Percentiles rank a stretch among this genome's conserved stretches.
phyloP scores from a whole-genome alignment of 2,113 vertebrate genomes.

The Apistogramma diplotaenia region DNA sequence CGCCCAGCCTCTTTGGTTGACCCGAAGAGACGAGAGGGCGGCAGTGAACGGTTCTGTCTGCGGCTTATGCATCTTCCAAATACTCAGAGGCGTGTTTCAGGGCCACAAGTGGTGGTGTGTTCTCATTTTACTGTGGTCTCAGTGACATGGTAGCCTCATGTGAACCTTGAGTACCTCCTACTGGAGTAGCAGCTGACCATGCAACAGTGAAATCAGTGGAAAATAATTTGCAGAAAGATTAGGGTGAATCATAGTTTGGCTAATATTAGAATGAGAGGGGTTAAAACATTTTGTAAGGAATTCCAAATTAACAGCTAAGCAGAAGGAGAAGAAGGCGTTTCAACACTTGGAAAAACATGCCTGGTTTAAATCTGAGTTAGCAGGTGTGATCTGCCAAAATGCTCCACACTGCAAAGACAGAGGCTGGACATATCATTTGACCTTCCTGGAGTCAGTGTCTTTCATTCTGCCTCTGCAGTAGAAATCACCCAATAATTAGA shows the following conservation, averaged over 20 bases:
- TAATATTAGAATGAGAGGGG: not conserved
- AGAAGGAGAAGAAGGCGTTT: not conserved
- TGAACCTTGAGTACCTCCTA: constrained; percentile 8
- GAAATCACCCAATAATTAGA: not conserved
- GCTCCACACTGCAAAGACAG: not conserved
- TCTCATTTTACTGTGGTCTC: constrained; percentile 30
- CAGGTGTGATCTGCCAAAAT: not conserved
- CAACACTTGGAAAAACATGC: not conserved
- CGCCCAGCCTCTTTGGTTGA: constrained; percentile 26
- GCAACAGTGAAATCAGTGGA: not conserved
- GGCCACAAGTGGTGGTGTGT: constrained; percentile 4
- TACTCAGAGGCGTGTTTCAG: constrained; percentile 9
- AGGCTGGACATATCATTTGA: not conserved
- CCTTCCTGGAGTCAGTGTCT: not conserved
- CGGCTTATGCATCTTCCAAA: constrained; percentile 15
- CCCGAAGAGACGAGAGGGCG: constrained; percentile 11
- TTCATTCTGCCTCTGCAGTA: not conserved
- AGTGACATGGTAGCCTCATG: constrained; percentile 8
- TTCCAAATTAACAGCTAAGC: not conserved
- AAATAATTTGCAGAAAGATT: not conserved
- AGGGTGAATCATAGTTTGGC: not conserved
- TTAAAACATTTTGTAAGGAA: not conserved
- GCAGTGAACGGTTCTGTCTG: constrained; percentile 39
- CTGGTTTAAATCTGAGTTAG: not conserved
- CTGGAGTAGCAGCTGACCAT: not conserved